phyloP scores from a whole-genome alignment of 2,113 vertebrate genomes.

The Ammospiza nelsoni region DNA sequence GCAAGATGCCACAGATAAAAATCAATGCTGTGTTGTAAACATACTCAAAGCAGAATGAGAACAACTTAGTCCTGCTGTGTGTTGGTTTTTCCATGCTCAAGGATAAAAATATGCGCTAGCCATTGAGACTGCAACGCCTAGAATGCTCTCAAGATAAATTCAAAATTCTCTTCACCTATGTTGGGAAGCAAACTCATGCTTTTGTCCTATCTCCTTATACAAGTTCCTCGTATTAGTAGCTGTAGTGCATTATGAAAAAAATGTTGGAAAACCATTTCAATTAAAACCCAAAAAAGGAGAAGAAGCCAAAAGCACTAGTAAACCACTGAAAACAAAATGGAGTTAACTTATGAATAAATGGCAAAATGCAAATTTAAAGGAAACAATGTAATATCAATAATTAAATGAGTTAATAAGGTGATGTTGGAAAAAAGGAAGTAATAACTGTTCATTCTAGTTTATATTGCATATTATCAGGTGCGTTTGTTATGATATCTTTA shows the following conservation, averaged over 20 bases:
- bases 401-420: background rate
- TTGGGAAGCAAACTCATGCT: background rate
- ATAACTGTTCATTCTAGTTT: background rate
- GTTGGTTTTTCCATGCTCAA: background rate
- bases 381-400: background rate
- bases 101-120: background rate
- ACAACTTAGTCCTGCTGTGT: background rate
- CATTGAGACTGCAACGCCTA: background rate
- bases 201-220: background rate
- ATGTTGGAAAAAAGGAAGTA: background rate
- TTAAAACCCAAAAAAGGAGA: background rate
- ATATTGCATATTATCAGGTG: background rate
- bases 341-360: background rate
- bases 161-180: background rate
- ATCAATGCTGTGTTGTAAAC: background rate
- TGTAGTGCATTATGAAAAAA: background rate
- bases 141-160: background rate
- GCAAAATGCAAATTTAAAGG: background rate
- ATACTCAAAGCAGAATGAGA: background rate
- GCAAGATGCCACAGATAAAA: background rate
- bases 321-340: background rate
- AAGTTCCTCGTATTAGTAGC: background rate
- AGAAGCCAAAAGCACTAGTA: background rate
- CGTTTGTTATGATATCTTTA: background rate
- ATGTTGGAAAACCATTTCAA: background rate